Evolutionary conservation across 2,113 vertebrate species (phyloP), one percentile per base, ranked within the genome.

Genomic region (Tyto alba): DNA sequence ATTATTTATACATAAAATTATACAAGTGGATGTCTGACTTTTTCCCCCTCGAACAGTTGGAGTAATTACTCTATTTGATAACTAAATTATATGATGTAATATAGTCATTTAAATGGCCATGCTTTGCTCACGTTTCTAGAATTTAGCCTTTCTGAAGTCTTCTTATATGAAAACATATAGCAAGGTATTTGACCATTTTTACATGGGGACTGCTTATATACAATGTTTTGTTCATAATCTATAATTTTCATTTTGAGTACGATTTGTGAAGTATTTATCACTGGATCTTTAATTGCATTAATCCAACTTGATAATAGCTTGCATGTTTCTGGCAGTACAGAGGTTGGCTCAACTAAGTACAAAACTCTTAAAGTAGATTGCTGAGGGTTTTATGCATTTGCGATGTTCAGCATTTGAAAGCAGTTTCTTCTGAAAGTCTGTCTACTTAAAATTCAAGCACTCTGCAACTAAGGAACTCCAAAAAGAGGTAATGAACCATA

Each of bases 401-500:
- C 90, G 84, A 76, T 72, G 94, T 96, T 97, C 86, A 79, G 90
- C 93, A 94, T 97, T 80, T 95, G 95, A 97, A 97, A 97, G 88
- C 84, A 36, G 22, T 95, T 98, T 97, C 94, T 96, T 90, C 89
- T 77, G 78, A 95, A 98, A 98, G 91, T 97, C 96, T 94, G 50
- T 95, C 97, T 98, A 93, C 96, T 98, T 98, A 98, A 98, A 98
- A 98, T 98, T 98, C 98, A 98, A 98, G 95, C 94, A 93, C 97
- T 97, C 90, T 97, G 95, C 97, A 98, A 97, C 97, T 96, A 95
- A 98, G 97, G 98, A 98, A 97, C 97, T 98, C 97, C 97, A 98
- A 98, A 97, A 98, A 98, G 98, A 97, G 97, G 97, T 99, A 99
- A 99, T 98, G 98, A 98, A 98, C 97, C 98, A 98, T 98, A 98